Percentiles rank a stretch among this genome's conserved stretches.
phyloP scores from a whole-genome alignment of 2,797 vertebrate species.

The Amblyraja radiata region DNA sequence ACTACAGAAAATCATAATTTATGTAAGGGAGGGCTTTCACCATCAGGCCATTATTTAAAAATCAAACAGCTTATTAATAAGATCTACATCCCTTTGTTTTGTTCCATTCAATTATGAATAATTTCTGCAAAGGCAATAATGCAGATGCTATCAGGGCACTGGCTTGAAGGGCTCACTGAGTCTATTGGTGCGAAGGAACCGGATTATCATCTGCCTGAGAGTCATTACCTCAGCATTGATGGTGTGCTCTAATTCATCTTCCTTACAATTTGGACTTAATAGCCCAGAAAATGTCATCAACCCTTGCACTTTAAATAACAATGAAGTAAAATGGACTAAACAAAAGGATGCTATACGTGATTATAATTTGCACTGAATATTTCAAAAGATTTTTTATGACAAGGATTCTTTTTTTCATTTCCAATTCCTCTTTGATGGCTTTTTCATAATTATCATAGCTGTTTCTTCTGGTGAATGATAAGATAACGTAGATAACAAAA shows the following conservation, averaged over 20 bases:
- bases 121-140: background rate
- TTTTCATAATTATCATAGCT: background rate
- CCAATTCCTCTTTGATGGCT: background rate
- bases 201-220: conserved; percentile 29
- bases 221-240: conserved; percentile 2
- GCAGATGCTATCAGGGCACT: background rate
- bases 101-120: conserved; percentile 22
- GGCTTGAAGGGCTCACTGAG: conserved; percentile 24
- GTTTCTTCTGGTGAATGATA: background rate
- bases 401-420: conserved; percentile 16
- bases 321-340: conserved; percentile 11
- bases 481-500: background rate
- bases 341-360: background rate
- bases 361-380: conserved; percentile 23
- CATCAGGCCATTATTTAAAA: conserved; percentile 31
- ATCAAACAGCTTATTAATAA: background rate
- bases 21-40: background rate
- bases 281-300: conserved; percentile 31
- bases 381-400: conserved; percentile 20
- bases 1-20: background rate
- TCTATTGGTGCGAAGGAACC: conserved; percentile 24
- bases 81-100: conserved; percentile 22
- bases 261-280: conserved; percentile 12
- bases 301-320: conserved; percentile 27
- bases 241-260: conserved; percentile 3